These are phyloP conservation scores for Intellagama lesueurii DNA, from an alignment of 2,797 vertebrate species.

Conservation along the genomic window DNA sequence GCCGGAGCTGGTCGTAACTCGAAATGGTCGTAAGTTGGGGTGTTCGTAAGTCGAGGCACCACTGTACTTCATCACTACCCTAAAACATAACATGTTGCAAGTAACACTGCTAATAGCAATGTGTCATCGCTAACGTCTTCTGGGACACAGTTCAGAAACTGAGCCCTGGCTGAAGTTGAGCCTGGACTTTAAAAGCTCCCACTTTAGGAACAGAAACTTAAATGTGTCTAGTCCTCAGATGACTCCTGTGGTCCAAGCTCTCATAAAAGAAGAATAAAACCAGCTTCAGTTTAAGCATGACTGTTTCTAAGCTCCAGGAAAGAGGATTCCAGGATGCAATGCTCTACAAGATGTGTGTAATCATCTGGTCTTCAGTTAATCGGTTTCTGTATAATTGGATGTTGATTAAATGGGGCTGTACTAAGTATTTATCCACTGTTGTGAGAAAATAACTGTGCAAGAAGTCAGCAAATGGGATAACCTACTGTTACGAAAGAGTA, in stretches of 20 bases:
- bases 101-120: not conserved
- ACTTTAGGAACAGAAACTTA: not conserved
- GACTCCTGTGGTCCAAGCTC: not conserved
- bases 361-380: slow-evolving; percentile 20
- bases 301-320: not conserved
- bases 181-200: not conserved
- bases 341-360: slow-evolving; percentile 2
- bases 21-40: too few species aligned
- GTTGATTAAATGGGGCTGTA: slow-evolving; percentile 44
- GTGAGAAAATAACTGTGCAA: slow-evolving; percentile 5
- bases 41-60: too few species aligned
- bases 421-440: not conserved
- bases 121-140: not conserved
- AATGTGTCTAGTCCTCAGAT: not conserved
- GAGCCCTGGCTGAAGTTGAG: not conserved
- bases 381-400: slow-evolving; percentile 29
- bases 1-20: too few species aligned
- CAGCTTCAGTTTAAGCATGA: not conserved
- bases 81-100: not conserved
- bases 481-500: slow-evolving; percentile 15
- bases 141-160: not conserved
- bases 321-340: slow-evolving; percentile 3
- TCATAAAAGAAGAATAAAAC: not conserved
- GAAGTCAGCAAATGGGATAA: slow-evolving; percentile 21
- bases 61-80: too few species aligned